Conservation (phyloP, 2,797 vertebrate genomes). For the Bradypus variegatus region DNA sequence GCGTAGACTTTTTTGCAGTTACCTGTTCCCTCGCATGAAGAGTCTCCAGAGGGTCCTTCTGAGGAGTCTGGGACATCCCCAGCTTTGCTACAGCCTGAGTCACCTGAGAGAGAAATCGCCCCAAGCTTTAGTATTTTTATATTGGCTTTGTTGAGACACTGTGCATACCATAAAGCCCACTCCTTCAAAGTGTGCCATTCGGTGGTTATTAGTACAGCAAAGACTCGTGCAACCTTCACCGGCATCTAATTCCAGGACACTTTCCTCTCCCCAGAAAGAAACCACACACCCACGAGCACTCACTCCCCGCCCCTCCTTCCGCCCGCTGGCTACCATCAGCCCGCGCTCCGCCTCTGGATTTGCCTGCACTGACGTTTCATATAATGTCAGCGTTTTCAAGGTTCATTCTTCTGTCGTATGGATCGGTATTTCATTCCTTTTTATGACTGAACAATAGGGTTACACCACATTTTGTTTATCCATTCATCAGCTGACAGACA, state of each 20-base stretch:
- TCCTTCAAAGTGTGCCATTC: neutral
- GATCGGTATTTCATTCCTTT: neutral
- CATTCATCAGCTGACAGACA: neutral
- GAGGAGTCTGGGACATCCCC: slow-evolving; percentile 79
- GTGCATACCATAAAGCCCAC: neutral
- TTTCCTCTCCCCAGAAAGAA: neutral
- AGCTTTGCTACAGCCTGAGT: slow-evolving; percentile 83
- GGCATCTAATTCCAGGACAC: neutral
- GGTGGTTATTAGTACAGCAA: neutral
- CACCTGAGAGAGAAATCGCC: slow-evolving; percentile 77
- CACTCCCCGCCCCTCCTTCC: neutral
- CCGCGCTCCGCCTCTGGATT: neutral
- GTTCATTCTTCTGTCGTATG: neutral
- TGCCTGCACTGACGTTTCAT: neutral
- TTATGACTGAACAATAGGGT: neutral
- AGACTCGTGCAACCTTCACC: neutral
- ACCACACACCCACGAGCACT: neutral
- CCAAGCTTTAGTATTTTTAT: neutral
- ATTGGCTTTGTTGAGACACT: neutral
- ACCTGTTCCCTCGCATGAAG: slow-evolving; percentile 63
- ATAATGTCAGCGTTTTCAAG: neutral
- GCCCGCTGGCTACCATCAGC: neutral
- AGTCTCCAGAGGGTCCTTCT: slow-evolving; percentile 74
- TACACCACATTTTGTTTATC: neutral
- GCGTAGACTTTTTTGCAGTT: slow-evolving; percentile 67